These are phyloP conservation scores for Trichogramma evanescens DNA, from an alignment of 2,888 invertebrate genomes.

Conservation along the genomic window DNA sequence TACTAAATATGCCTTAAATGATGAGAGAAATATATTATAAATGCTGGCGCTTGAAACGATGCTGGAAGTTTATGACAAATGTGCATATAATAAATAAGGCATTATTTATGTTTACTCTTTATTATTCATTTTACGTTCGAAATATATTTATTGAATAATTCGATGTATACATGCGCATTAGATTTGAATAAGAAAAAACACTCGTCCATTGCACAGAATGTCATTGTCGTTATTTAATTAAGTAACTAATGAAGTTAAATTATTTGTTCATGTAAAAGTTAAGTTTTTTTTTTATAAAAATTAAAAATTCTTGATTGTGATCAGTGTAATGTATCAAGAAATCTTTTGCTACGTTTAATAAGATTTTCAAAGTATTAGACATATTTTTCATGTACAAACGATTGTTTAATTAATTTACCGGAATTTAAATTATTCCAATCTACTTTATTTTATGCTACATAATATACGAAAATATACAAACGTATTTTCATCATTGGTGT, in stretches of 20 bases:
- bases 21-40: slow-evolving; percentile 3
- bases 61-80: slow-evolving; percentile 27
- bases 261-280: slow-evolving; percentile 13
- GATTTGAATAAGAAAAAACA: slow-evolving; percentile 10
- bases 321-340: not conserved
- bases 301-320: slow-evolving; percentile 2
- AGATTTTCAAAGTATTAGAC: too few relatives aligned
- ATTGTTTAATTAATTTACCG: not conserved
- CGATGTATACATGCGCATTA: slow-evolving; percentile 12
- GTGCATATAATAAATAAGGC: slow-evolving; percentile 19
- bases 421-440: too few relatives aligned
- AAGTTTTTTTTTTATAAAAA: slow-evolving; percentile 14
- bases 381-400: too few relatives aligned
- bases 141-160: slow-evolving; percentile 25
- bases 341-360: slow-evolving; percentile 2
- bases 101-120: slow-evolving; percentile 29
- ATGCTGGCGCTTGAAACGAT: slow-evolving; percentile 28
- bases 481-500: not conserved
- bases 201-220: slow-evolving; percentile 21
- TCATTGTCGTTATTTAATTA: slow-evolving; percentile 13
- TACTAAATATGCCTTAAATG: slow-evolving; percentile 20
- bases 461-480: too few relatives aligned
- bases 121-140: slow-evolving; percentile 30
- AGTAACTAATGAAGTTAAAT: not conserved
- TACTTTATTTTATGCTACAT: too few relatives aligned